phyloP scores from a whole-genome alignment of 2,888 invertebrate species.

The Aleiodes alternator region DNA sequence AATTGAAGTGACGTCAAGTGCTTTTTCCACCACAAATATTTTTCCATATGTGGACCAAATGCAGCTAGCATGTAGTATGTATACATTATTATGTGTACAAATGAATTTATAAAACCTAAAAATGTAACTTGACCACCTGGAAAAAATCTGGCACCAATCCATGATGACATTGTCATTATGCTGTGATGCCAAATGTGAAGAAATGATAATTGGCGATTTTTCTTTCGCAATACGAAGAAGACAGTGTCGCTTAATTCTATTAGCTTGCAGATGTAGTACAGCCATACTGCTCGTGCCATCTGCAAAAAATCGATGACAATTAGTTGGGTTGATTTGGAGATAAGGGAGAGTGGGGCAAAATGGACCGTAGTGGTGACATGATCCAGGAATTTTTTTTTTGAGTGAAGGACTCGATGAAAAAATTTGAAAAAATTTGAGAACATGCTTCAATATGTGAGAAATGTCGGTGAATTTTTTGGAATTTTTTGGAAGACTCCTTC shows the following conservation, averaged over 20 bases:
- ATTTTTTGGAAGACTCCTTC: too few species aligned
- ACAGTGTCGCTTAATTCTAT: conserved; percentile 88
- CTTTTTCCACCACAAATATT: conserved; percentile 96
- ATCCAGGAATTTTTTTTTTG: too few species aligned
- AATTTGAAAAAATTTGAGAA: too few species aligned
- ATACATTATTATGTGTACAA: conserved; percentile 95
- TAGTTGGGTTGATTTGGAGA: background rate
- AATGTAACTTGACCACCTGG: conserved; percentile 93
- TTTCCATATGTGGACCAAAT: conserved; percentile 90
- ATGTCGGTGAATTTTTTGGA: too few species aligned
- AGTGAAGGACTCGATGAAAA: too few species aligned
- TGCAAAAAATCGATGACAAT: conserved; percentile 54
- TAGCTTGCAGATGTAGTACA: conserved; percentile 87
- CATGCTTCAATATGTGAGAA: too few species aligned
- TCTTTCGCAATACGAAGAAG: conserved; percentile 93
- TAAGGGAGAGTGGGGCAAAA: too few species aligned
- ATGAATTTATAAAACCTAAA: conserved; percentile 90
- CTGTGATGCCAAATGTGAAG: conserved; percentile 94
- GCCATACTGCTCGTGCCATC: conserved; percentile 75
- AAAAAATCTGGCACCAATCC: conserved; percentile 87
- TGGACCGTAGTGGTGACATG: too few species aligned
- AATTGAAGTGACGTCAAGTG: conserved; percentile 92
- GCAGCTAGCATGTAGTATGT: conserved; percentile 92
- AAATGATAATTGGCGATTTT: conserved; percentile 90
- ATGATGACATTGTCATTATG: conserved; percentile 86